Evolutionary conservation across 2,888 invertebrate species (phyloP).

Genomic region (Nomada goodeniana): DNA sequence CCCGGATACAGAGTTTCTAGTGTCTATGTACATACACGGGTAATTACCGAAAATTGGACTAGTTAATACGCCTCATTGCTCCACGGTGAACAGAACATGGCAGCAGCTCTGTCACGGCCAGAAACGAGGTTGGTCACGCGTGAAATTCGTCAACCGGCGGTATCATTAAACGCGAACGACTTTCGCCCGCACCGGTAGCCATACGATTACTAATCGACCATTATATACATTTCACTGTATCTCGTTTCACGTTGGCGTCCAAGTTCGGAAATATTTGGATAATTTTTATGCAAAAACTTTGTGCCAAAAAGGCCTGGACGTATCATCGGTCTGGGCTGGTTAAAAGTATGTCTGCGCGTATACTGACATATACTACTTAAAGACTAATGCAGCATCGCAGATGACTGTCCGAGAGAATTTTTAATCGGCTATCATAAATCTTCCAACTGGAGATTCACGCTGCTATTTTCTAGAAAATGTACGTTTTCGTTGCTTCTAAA

Average conservation of each 20-base stretch:
- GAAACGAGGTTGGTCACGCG: slow-evolving; percentile 34
- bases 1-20: not conserved
- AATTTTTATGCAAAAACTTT: not conserved
- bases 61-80: slow-evolving; percentile 26
- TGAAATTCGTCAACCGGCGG: slow-evolving; percentile 56
- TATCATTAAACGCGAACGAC: slow-evolving; percentile 64
- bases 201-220: slow-evolving; percentile 26
- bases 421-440: not conserved
- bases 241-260: not conserved
- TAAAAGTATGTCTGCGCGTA: too few species aligned
- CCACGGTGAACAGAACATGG: not conserved
- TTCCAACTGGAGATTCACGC: too few species aligned
- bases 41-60: slow-evolving; percentile 23
- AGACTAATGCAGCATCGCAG: too few species aligned
- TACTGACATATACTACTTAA: too few species aligned
- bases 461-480: too few species aligned
- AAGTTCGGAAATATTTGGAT: not conserved
- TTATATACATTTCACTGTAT: not conserved
- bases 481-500: not conserved
- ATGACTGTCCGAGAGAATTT: not conserved
- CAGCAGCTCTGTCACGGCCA: slow-evolving; percentile 48
- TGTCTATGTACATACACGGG: not conserved
- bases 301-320: too few species aligned
- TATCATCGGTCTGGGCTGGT: too few species aligned
- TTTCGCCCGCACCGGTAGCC: slow-evolving; percentile 32